Evolutionary conservation across 2,113 vertebrate genomes (phyloP).

Genomic region (Trogon melanurus): DNA sequence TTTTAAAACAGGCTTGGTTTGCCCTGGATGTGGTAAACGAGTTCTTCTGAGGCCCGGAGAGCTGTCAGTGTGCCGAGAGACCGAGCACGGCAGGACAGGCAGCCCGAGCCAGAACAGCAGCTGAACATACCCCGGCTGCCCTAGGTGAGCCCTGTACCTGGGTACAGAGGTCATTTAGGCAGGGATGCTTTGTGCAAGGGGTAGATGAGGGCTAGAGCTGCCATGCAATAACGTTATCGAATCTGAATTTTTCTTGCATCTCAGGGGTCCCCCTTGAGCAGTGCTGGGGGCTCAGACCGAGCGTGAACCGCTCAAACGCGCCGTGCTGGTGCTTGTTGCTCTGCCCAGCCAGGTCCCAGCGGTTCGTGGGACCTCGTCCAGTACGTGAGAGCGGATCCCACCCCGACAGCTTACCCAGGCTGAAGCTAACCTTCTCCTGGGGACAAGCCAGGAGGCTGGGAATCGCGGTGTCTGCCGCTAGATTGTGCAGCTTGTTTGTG

Average conservation of each 20-base stretch:
- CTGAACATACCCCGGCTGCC: neutral
- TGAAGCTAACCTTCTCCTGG: neutral
- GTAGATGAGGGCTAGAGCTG: neutral
- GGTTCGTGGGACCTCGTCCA: neutral
- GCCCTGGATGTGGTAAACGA: neutral
- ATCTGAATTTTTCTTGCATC: neutral
- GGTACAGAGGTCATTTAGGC: neutral
- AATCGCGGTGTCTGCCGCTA: neutral
- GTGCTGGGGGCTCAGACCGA: neutral
- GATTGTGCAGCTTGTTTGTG: neutral
- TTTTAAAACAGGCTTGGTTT: neutral
- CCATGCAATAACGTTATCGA: neutral
- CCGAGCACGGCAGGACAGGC: neutral
- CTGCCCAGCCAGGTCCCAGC: neutral
- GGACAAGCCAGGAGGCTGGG: neutral
- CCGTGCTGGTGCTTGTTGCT: neutral
- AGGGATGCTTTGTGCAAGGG: neutral
- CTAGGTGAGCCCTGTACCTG: neutral
- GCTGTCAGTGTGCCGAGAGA: neutral
- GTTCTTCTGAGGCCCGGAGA: neutral
- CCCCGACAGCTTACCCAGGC: neutral
- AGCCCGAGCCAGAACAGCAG: neutral
- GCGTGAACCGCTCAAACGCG: accelerated
- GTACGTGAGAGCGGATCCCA: neutral
- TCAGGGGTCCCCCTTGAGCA: accelerated